phyloP scores from a whole-genome alignment of 2,888 invertebrate genomes.

The Lypha dubia region DNA sequence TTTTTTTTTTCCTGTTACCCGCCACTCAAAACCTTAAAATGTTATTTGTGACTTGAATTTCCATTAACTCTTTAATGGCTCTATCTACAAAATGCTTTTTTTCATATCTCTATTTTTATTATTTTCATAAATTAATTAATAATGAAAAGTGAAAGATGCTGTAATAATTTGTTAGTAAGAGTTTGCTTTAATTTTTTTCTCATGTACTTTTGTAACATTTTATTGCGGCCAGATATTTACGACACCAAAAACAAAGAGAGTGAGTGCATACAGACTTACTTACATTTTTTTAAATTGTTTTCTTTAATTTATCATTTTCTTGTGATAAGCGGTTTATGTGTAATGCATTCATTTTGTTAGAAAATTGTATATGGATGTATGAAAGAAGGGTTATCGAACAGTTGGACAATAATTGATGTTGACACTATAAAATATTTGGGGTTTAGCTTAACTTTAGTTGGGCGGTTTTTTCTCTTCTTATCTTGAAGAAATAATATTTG shows the following conservation, averaged over 20 bases:
- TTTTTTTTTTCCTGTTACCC: background rate
- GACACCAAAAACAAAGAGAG: background rate
- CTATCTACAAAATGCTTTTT: constrained; percentile 24
- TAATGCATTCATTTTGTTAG: background rate
- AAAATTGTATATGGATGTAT: background rate
- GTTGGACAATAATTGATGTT: background rate
- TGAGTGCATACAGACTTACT: too few species aligned
- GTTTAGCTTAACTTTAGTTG: background rate
- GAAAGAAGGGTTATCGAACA: background rate
- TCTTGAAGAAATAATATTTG: background rate
- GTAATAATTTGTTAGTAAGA: constrained; percentile 31
- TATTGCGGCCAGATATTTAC: background rate
- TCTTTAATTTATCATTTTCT: constrained; percentile 10
- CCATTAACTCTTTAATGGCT: constrained; percentile 13
- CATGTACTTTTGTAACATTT: background rate
- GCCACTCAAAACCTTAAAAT: background rate
- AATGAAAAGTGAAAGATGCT: constrained; percentile 7
- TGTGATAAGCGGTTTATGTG: background rate
- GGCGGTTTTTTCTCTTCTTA: background rate
- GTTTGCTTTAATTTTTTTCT: background rate
- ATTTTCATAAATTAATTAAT: constrained; percentile 28
- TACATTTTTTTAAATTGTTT: background rate
- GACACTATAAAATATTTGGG: background rate
- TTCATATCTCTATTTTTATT: background rate
- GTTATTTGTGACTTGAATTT: constrained; percentile 22